Percentiles rank a stretch among this genome's conserved stretches.
Conservation (phyloP, 2,888 invertebrate genomes). For the Drosophila kokeensis region DNA sequence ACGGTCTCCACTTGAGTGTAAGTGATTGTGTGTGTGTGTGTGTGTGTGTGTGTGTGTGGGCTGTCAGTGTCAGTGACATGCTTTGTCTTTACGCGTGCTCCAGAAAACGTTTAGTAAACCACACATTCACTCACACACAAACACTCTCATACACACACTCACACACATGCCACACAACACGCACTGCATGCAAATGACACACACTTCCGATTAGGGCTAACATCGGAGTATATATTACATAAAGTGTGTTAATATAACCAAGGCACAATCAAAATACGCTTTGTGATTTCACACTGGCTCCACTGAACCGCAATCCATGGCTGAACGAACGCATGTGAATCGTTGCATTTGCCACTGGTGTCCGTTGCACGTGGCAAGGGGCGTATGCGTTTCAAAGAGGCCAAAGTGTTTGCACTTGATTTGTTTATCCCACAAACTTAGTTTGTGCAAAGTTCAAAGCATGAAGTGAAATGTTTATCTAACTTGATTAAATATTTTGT, state of each 20-base stretch:
- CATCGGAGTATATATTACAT: slow-evolving; percentile 26
- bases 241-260: slow-evolving; percentile 25
- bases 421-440: slow-evolving; percentile 5
- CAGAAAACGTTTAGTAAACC: slow-evolving; percentile 65
- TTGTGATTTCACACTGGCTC: slow-evolving; percentile 11
- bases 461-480: slow-evolving; percentile 9
- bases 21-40: slow-evolving; percentile 5
- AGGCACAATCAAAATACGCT: slow-evolving; percentile 1
- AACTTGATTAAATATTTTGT: slow-evolving; percentile 32
- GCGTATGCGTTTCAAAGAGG: slow-evolving; percentile 18
- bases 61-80: slow-evolving; percentile 56
- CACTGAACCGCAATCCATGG: slow-evolving; percentile 7
- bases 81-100: slow-evolving; percentile 61
- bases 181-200: slow-evolving; percentile 55
- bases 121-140: slow-evolving; percentile 30
- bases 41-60: slow-evolving; percentile 12
- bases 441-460: slow-evolving; percentile 14
- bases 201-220: slow-evolving; percentile 53
- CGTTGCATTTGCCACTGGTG: slow-evolving; percentile 3
- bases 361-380: slow-evolving; percentile 1
- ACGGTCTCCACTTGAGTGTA: slow-evolving; percentile 12
- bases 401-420: slow-evolving; percentile 7
- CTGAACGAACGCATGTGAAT: slow-evolving; percentile 15
- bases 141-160: slow-evolving; percentile 5
- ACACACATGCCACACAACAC: slow-evolving; percentile 2